These are phyloP conservation scores for Bubalus kerabau DNA, from an alignment of 2,113 vertebrate species.

Conservation along the genomic window DNA sequence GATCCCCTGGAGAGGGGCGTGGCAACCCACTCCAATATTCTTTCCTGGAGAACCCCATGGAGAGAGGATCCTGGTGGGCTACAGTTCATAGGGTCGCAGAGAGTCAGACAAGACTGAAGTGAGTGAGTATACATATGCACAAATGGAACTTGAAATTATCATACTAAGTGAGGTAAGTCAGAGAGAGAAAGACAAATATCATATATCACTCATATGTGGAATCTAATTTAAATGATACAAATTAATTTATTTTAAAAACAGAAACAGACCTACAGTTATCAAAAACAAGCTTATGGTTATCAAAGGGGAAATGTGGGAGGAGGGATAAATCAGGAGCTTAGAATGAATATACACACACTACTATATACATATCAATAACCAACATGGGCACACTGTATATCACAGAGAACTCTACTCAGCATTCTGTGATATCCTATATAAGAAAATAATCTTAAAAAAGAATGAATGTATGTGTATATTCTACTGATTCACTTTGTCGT, in stretches of 20 bases:
- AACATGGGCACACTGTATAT: neutral
- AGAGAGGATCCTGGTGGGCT: neutral
- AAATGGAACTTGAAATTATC: neutral
- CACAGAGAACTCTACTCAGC: neutral
- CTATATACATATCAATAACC: neutral
- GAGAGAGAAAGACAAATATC: neutral
- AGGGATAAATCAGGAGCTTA: neutral
- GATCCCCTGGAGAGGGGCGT: neutral
- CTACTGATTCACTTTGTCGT: neutral
- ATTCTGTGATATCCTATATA: neutral
- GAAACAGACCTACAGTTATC: neutral
- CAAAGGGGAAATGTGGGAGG: neutral
- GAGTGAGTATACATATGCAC: neutral
- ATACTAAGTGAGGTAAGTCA: neutral
- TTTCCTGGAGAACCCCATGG: neutral
- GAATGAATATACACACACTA: neutral
- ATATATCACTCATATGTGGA: neutral
- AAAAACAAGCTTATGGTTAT: neutral
- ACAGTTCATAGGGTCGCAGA: neutral
- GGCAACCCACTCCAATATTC: neutral
- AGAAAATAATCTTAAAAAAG: neutral
- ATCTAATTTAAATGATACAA: neutral
- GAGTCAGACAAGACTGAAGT: neutral
- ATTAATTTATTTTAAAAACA: neutral
- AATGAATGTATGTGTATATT: neutral